Evolutionary conservation across 2,797 vertebrate genomes (phyloP).

Genomic region (Hybognathus amarus): DNA sequence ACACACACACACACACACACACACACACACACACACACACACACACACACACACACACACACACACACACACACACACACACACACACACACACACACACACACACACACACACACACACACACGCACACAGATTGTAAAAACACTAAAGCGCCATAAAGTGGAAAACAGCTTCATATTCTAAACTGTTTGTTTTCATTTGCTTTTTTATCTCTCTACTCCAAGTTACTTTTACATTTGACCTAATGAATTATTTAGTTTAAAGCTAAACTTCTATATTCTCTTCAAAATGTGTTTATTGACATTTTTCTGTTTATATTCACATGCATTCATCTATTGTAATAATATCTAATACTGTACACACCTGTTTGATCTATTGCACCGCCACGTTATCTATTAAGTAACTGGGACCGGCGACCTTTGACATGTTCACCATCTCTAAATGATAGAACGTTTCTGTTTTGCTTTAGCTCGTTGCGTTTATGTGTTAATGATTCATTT

Average conservation of each 20-base stretch:
- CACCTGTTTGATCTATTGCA: background rate
- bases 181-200: background rate
- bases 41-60: too few relatives aligned
- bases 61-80: too few relatives aligned
- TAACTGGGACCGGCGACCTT: background rate
- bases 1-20: too few relatives aligned
- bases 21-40: too few relatives aligned
- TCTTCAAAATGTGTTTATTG: background rate
- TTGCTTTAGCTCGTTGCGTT: background rate
- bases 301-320: background rate
- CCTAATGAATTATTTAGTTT: background rate
- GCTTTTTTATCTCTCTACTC: background rate
- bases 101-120: too few relatives aligned
- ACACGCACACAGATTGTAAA: background rate
- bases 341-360: background rate
- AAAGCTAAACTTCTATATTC: background rate
- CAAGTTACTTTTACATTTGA: background rate
- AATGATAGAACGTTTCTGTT: background rate
- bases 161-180: background rate
- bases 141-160: background rate
- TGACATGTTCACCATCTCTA: background rate
- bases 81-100: too few relatives aligned
- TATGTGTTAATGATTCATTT: background rate
- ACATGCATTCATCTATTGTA: background rate
- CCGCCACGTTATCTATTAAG: background rate